Evolutionary conservation across 2,797 vertebrate species (phyloP), one percentile per base, ranked within the genome.

Genomic region (Lagodon rhomboides): DNA sequence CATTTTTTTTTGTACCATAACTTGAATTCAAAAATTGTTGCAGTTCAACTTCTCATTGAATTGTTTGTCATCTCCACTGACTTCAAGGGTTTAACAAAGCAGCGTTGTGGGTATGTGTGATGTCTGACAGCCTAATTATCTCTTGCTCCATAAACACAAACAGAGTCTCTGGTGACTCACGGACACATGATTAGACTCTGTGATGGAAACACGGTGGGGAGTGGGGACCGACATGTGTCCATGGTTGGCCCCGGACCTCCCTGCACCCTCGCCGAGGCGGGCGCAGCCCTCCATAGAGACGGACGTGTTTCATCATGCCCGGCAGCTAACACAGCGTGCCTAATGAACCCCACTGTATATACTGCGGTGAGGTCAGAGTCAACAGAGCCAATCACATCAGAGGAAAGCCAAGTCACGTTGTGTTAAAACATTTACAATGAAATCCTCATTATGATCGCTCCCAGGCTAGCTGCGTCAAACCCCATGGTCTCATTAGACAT

Each of bases 121-220:
- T 0, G 60, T 63, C 70, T 22, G 43, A 54, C 63, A 61, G 63
- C 49, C 30, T 79, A 80, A 85, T 86, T 63, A 85, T 86, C 73
- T 73, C 50, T 38, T 73, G 50, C 74, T 83, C 73, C 25, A 74
- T 73, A 44, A 56, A 85, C 73, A 86, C 63, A 75, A 71, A 87
- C 23, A 44, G 41, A 49, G 64, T 81, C 81, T 84, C 78, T 81
- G 83, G 86, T 86, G 83, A 79, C 69, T 88, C 73, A 74, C 9
- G 71, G 79, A 75, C 81, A 80, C 72, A 71, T 66, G 71, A 75
- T 81, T 69, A 67, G 64, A 55, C 5, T 58, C 72, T 75, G 77
- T 78, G 69, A 84, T 73, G 69, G 82, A 85, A 80, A 88, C 72
- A 30, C 51, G 17, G 13, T 17, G 60, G 56, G 58, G 70, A 22